A percentile compares a stretch with the other conserved stretches of the same genome.
Evolutionary conservation across 2,888 invertebrate species (phyloP).

Genomic region (Callosobruchus maculatus): DNA sequence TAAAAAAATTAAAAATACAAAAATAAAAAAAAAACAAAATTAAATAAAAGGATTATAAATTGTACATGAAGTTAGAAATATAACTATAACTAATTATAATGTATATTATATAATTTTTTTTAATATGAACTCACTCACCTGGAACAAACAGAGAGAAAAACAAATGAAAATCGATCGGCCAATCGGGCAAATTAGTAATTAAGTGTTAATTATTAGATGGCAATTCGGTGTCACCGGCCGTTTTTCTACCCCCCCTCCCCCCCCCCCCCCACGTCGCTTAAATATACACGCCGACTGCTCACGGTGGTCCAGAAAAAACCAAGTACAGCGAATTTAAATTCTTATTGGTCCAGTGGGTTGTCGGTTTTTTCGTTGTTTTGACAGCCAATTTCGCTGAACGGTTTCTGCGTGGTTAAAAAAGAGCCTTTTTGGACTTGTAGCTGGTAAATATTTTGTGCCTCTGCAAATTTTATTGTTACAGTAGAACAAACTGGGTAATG

Average conservation of each 20-base stretch:
- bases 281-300: not conserved
- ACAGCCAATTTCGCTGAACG: not conserved
- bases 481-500: not conserved
- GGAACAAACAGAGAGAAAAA: conserved; percentile 10
- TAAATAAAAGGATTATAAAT: too few relatives aligned
- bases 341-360: not conserved
- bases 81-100: too few relatives aligned
- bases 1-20: too few relatives aligned
- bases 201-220: conserved; percentile 12
- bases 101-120: too few relatives aligned
- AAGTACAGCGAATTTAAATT: conserved; percentile 11
- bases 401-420: not conserved
- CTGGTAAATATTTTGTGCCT: not conserved
- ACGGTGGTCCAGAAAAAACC: not conserved
- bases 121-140: conserved; percentile 15
- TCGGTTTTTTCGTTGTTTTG: not conserved
- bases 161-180: not conserved
- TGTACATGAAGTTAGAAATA: too few relatives aligned
- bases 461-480: not conserved
- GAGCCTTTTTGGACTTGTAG: not conserved
- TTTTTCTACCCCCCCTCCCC: too few relatives aligned
- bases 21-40: too few relatives aligned
- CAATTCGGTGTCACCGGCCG: conserved; percentile 8
- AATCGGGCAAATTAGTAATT: conserved; percentile 5
- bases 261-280: too few relatives aligned